These are phyloP conservation scores for Erythrocercus mccallii DNA, from an alignment of 2,113 vertebrate species.

Conservation along the genomic window DNA sequence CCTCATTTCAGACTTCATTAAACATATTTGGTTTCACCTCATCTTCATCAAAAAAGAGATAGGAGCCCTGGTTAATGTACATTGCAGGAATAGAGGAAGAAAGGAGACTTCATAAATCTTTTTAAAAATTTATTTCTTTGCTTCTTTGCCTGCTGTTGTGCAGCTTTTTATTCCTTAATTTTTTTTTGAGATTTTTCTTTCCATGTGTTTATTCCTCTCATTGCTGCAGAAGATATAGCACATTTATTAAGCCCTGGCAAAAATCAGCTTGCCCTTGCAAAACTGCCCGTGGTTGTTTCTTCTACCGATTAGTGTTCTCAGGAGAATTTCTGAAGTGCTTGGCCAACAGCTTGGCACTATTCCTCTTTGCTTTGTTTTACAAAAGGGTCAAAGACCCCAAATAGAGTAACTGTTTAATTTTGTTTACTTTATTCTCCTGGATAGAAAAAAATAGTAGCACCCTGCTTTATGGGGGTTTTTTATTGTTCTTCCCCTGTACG, in stretches of 20 bases:
- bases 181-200: neutral
- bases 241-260: neutral
- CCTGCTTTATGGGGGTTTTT: neutral
- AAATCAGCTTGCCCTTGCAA: neutral
- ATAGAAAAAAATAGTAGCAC: neutral
- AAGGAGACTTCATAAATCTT: neutral
- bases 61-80: neutral
- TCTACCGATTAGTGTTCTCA: neutral
- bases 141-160: neutral
- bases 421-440: neutral
- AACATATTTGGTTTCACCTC: constrained; percentile 31
- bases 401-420: neutral
- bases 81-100: neutral
- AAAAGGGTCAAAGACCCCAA: neutral
- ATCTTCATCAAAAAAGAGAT: constrained; percentile 19
- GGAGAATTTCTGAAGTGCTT: neutral
- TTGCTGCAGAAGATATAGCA: neutral
- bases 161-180: neutral
- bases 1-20: constrained; percentile 46
- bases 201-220: neutral
- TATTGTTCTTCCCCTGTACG: neutral
- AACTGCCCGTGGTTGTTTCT: neutral
- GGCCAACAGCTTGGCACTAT: neutral
- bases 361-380: neutral
- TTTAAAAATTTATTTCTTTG: neutral